Conservation (phyloP, 2,888 invertebrate species). For the Apantesis nais region DNA sequence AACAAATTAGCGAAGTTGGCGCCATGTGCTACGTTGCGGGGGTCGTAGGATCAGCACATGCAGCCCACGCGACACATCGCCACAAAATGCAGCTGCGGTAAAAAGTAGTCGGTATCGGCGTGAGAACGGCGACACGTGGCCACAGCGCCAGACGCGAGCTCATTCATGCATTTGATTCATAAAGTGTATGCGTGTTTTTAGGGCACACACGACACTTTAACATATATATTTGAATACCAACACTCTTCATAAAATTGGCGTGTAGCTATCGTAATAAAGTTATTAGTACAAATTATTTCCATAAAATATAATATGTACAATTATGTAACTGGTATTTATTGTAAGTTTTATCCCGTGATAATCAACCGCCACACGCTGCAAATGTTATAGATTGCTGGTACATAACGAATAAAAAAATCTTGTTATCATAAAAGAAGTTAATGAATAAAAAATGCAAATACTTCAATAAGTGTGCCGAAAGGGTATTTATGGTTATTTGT, state of each 20-base stretch:
- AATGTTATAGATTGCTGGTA: neutral
- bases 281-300: neutral
- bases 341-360: neutral
- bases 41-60: conserved; percentile 77
- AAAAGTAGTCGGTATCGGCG: conserved; percentile 73
- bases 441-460: conserved; percentile 18
- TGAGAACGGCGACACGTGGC: conserved; percentile 83
- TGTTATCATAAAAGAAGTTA: conserved; percentile 12
- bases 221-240: conserved; percentile 35
- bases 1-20: conserved; percentile 78
- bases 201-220: conserved; percentile 48
- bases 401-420: neutral
- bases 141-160: conserved; percentile 59
- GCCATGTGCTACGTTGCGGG: conserved; percentile 78
- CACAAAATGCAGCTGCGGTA: conserved; percentile 71
- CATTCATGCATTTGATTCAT: conserved; percentile 85
- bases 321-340: neutral
- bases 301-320: neutral
- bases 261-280: neutral
- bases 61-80: conserved; percentile 76
- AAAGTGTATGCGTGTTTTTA: conserved; percentile 66
- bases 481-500: conserved; percentile 60
- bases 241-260: neutral
- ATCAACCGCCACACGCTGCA: neutral
- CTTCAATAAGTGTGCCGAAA: conserved; percentile 36